phyloP scores from a whole-genome alignment of 2,113 vertebrate species.

The Elanus axillaris region DNA sequence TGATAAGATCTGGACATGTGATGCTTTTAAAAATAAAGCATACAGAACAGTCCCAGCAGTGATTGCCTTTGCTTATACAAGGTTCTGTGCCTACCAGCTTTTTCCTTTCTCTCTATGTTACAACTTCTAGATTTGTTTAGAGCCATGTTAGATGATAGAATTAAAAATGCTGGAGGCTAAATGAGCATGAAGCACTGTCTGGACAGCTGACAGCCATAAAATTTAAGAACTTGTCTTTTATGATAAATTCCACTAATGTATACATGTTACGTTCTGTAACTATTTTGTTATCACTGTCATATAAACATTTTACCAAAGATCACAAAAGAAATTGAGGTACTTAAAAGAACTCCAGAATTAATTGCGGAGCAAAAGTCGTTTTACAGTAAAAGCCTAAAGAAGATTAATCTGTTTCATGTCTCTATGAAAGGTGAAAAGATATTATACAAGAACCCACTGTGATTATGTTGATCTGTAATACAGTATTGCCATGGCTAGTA shows the following conservation, averaged over 20 bases:
- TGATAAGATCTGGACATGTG: background rate
- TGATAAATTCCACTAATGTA: background rate
- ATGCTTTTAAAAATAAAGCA: background rate
- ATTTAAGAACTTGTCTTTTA: background rate
- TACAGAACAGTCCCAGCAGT: background rate
- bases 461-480: background rate
- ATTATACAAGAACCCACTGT: background rate
- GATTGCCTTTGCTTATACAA: background rate
- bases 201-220: background rate
- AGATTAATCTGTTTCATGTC: background rate
- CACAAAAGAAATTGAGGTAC: background rate
- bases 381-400: background rate
- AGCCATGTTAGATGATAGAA: background rate
- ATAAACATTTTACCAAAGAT: background rate
- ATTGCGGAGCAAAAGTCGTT: background rate
- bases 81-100: background rate
- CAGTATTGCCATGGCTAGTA: background rate
- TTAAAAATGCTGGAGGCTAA: background rate
- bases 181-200: background rate
- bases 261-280: background rate
- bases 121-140: background rate
- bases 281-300: background rate
- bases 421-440: background rate
- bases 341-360: background rate
- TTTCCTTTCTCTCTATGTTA: background rate